Base-by-base conservation (phyloP, 1,140 invertebrate species). In the Nephotettix cincticeps region DNA sequence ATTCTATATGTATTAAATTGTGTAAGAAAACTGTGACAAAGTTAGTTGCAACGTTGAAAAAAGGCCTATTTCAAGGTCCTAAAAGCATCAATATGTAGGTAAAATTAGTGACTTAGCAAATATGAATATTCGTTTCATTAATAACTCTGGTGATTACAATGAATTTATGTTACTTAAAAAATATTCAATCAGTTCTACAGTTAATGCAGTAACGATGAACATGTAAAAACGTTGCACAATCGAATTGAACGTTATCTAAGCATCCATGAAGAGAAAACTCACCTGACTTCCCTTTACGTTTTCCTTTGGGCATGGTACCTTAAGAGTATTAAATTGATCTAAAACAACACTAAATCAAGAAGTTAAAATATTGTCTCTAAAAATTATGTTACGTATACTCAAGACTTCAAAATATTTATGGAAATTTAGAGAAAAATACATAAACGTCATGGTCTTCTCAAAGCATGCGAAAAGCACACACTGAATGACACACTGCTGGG, bases 331-430 rank as follows among this genome's bases (percentile, higher is more conserved):
- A 56, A 56, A 70, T 47, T 68, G 23, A 14, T 17, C 58, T 72
- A 69, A 71, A 40, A 66, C 66, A 71, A 74, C 54, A 75, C 63
- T 75, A 72, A 64, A 76, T 76, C 76, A 76, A 76, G 76, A 76
- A 68, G 70, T 36, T 70, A 75, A 73, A 73, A 71, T 72, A 71
- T 71, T 72, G 69, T 43, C 63, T 73, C 68, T 75, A 75, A 47
- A 71, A 68, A 70, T 73, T 71, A 58, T 74, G 66, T 72, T 71
- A 66, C 74, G 71, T 73, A 75, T 74, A 74, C 70, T 75, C 66
- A 74, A 73, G 40, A 73, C 72, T 70, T 69, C 61, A 64, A 70
- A 70, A 68, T 73, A 40, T 68, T 72, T 73, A 74, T 71, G 32
- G 27, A 70, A 73, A 56, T 32, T 43, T 51, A 72, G 72, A n/a